phyloP scores from a whole-genome alignment of 2,113 vertebrate genomes.

The Coptodon rendalli region DNA sequence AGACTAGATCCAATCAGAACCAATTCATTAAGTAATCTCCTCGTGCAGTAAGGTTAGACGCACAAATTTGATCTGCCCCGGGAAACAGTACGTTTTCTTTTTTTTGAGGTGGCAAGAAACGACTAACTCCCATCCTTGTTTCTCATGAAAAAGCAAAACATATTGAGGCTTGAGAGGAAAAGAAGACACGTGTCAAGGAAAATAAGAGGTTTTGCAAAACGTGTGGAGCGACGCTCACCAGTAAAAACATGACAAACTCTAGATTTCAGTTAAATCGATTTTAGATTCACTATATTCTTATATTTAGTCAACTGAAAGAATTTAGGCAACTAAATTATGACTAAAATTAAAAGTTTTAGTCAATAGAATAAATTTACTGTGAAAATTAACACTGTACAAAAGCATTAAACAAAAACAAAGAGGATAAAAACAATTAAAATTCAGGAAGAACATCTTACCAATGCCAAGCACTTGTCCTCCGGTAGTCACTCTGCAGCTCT shows the following conservation, averaged over 20 bases:
- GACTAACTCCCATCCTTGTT: background rate
- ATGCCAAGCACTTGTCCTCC: background rate
- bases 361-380: background rate
- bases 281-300: background rate
- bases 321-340: background rate
- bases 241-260: fast-evolving
- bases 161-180: background rate
- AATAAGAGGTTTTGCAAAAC: background rate
- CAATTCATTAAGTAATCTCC: background rate
- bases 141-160: background rate
- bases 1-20: fast-evolving
- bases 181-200: background rate
- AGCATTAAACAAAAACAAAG: background rate
- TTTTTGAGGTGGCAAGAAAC: background rate
- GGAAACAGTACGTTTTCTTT: background rate
- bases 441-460: constrained; percentile 22
- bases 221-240: background rate
- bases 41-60: fast-evolving
- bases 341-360: background rate
- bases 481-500: constrained; percentile 9
- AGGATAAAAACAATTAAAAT: background rate
- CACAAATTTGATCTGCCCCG: background rate
- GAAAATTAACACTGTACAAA: background rate
- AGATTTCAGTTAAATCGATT: background rate
- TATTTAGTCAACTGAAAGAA: background rate